Percentiles rank a stretch among this genome's conserved stretches.
Conservation (phyloP, 2,797 vertebrate species). For the Periparus ater region DNA sequence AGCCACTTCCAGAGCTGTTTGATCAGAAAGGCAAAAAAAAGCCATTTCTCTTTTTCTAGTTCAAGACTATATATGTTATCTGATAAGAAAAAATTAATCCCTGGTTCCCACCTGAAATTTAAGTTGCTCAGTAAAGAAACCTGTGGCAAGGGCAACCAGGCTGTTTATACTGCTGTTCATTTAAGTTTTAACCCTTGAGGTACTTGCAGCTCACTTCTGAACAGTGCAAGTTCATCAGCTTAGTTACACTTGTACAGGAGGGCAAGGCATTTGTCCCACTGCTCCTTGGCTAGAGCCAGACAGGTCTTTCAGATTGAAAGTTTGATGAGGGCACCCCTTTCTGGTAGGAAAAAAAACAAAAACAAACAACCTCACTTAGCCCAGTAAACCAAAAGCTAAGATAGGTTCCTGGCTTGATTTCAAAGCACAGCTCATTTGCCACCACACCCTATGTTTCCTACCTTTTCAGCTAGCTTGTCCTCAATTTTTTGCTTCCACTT, state of each 20-base stretch:
- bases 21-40: neutral
- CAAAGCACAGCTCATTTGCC: neutral
- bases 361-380: neutral
- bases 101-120: neutral
- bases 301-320: neutral
- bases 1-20: neutral
- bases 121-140: neutral
- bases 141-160: neutral
- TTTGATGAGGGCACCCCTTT: neutral
- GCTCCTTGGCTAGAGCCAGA: neutral
- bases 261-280: neutral
- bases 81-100: neutral
- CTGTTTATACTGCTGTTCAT: neutral
- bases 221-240: fast-evolving
- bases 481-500: neutral
- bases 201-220: neutral
- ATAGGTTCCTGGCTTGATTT: neutral
- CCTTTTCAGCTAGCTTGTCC: neutral
- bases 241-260: neutral
- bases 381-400: neutral
- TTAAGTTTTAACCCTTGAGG: neutral
- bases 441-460: neutral
- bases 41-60: neutral
- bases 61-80: neutral
- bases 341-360: neutral